These are phyloP conservation scores for Drosophila ohnishii DNA, from an alignment of 1,140 invertebrate species.

Conservation along the genomic window DNA sequence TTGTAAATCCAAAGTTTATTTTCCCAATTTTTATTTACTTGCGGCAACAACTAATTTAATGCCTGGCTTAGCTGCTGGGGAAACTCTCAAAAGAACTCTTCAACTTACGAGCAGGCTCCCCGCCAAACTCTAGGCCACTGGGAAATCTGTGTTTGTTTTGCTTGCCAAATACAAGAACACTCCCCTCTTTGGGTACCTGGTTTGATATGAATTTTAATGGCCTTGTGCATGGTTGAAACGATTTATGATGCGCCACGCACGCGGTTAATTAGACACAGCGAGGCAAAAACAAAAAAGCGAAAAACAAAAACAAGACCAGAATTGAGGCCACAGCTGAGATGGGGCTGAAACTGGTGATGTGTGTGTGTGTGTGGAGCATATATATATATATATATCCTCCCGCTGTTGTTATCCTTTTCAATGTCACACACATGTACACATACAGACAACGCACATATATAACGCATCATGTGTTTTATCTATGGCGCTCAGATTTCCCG, in stretches of 20 bases:
- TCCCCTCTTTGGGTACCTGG: conserved; percentile 40
- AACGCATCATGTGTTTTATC: conserved; percentile 49
- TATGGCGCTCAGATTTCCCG: conserved; percentile 70
- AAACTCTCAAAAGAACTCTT: conserved; percentile 6
- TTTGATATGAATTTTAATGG: conserved; percentile 74
- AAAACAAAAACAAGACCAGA: conserved; percentile 25
- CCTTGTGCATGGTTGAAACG: conserved; percentile 72
- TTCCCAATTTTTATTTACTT: not conserved
- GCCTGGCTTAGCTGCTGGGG: not conserved
- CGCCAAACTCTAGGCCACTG: conserved; percentile 25
- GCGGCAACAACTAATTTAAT: conserved; percentile 7
- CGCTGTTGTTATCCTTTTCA: conserved; percentile 74
- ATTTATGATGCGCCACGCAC: conserved; percentile 79
- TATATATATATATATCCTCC: conserved; percentile 12
- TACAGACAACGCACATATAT: conserved; percentile 26
- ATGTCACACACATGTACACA: conserved; percentile 62
- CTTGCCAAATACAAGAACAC: conserved; percentile 44
- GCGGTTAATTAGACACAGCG: conserved; percentile 76
- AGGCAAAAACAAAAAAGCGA: conserved; percentile 22
- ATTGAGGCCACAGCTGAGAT: conserved; percentile 60
- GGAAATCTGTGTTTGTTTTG: conserved; percentile 32
- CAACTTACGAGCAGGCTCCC: not conserved
- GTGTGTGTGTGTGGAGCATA: conserved; percentile 3
- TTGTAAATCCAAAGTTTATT: not conserved
- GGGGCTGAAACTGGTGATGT: conserved; percentile 8